These are phyloP conservation scores for Amiota minor DNA, from an alignment of 2,888 invertebrate species.

Conservation along the genomic window DNA sequence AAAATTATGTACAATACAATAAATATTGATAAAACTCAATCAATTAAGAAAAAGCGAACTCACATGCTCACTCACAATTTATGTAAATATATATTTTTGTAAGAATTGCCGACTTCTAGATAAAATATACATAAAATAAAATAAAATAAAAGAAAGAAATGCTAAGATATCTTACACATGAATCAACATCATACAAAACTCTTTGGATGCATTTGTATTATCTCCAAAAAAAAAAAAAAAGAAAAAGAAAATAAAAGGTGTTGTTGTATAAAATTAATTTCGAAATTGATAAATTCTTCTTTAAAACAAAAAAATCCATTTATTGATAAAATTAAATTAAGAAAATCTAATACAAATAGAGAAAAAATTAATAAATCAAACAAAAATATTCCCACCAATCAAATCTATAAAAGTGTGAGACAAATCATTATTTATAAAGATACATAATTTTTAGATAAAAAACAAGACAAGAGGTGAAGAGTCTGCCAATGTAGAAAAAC, in stretches of 20 bases:
- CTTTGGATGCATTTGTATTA: too few relatives aligned
- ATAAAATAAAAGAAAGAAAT: conserved; percentile 26
- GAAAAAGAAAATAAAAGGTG: neutral
- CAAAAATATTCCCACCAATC: conserved; percentile 18
- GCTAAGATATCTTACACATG: too few relatives aligned
- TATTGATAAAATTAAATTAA: conserved; percentile 51
- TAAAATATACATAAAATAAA: too few relatives aligned
- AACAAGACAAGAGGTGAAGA: neutral
- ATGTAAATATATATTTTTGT: too few relatives aligned
- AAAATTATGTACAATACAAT: neutral
- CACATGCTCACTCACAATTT: conserved; percentile 26
- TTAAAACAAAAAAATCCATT: conserved; percentile 42
- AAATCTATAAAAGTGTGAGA: conserved; percentile 16
- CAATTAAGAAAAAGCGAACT: conserved; percentile 15
- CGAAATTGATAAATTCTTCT: neutral
- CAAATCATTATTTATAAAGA: neutral
- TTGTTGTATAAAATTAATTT: conserved; percentile 2
- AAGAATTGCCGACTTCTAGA: too few relatives aligned
- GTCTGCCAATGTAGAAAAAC: neutral
- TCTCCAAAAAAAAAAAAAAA: too few relatives aligned
- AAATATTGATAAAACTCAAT: conserved; percentile 1
- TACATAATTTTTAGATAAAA: neutral
- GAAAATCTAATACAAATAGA: conserved; percentile 45
- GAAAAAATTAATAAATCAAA: conserved; percentile 11
- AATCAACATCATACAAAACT: too few relatives aligned